Evolutionary conservation across 2,888 invertebrate species (phyloP).

Genomic region (Ctena decussata): DNA sequence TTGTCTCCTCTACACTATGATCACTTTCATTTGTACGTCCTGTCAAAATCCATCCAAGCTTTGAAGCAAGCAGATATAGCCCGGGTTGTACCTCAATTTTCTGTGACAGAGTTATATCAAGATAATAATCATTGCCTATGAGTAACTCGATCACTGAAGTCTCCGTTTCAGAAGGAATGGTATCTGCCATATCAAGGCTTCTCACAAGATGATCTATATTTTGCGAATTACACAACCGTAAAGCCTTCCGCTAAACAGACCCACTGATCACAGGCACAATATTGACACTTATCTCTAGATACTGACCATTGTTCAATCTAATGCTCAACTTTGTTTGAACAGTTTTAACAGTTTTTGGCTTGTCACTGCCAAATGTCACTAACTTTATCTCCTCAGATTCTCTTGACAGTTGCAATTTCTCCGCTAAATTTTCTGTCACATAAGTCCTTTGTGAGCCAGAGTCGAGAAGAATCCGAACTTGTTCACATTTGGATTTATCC

Average conservation of each 20-base stretch:
- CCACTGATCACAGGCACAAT: slow-evolving; percentile 38
- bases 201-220: slow-evolving; percentile 9
- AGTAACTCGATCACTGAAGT: slow-evolving; percentile 18
- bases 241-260: slow-evolving; percentile 13
- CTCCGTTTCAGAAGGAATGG: slow-evolving; percentile 20
- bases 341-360: slow-evolving; percentile 13
- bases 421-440: slow-evolving; percentile 17
- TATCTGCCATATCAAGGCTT: slow-evolving; percentile 19
- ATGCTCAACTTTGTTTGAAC: slow-evolving; percentile 11
- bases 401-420: neutral
- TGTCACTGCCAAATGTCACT: slow-evolving; percentile 19
- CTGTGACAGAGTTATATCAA: slow-evolving; percentile 21
- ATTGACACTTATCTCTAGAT: slow-evolving; percentile 15
- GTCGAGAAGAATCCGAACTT: slow-evolving; percentile 26
- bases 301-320: slow-evolving; percentile 15
- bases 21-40: no score
- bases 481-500: neutral
- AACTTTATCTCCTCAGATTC: slow-evolving; percentile 22
- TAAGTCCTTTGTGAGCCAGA: slow-evolving; percentile 34
- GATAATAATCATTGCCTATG: no score
- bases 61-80: no score
- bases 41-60: no score
- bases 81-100: slow-evolving; percentile 30
- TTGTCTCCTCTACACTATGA: neutral
- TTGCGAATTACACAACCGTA: neutral